Conservation (phyloP, 1,140 invertebrate species). For the Caenorhabditis brenneri region DNA sequence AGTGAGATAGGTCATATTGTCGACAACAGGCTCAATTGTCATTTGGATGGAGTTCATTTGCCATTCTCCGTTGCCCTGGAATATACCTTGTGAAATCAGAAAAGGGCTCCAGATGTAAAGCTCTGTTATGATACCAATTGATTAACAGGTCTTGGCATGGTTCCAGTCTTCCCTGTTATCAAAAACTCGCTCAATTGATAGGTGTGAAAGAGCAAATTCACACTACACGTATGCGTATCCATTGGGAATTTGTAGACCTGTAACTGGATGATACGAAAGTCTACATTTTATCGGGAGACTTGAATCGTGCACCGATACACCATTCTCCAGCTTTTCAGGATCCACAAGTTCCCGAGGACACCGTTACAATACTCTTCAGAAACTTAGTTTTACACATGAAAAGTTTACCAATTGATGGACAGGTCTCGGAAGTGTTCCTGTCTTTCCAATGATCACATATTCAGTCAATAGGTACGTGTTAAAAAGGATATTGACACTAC, state of each 20-base stretch:
- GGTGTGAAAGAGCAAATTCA: neutral
- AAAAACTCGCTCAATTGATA: neutral
- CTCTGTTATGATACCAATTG: neutral
- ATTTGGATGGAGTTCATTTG: neutral
- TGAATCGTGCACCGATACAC: too few relatives aligned
- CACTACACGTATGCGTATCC: neutral
- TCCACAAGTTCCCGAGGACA: neutral
- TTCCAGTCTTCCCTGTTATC: neutral
- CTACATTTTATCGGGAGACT: too few relatives aligned
- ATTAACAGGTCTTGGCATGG: neutral
- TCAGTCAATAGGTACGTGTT: neutral
- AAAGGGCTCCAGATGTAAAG: too few relatives aligned
- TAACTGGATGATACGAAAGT: neutral
- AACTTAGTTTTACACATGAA: too few relatives aligned
- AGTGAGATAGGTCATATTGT: neutral
- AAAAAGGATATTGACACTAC: constrained; percentile 13
- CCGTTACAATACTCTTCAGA: neutral
- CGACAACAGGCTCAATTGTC: neutral
- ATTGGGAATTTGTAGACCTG: neutral
- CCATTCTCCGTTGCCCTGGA: neutral
- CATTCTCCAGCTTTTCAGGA: too few relatives aligned
- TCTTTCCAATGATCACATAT: neutral
- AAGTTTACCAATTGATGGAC: neutral
- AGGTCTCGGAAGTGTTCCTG: neutral
- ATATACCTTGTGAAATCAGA: neutral